These are phyloP conservation scores for Orgyia antiqua DNA, from an alignment of 2,888 invertebrate genomes.

Conservation along the genomic window DNA sequence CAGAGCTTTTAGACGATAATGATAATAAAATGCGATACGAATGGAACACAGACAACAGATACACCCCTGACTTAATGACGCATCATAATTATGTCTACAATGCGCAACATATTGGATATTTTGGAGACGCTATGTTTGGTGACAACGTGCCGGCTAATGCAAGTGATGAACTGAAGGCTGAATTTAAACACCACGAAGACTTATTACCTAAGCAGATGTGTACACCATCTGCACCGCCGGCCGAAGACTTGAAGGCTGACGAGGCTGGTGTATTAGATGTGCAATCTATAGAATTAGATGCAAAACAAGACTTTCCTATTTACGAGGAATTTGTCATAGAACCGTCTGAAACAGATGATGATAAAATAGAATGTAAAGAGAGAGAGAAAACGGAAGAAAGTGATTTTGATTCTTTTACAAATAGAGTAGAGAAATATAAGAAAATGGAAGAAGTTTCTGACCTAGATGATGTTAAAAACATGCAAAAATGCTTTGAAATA, in stretches of 20 bases:
- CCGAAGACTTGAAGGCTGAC: constrained; percentile 55
- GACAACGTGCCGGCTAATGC: constrained; percentile 50
- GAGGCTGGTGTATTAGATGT: constrained; percentile 58
- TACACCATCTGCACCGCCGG: constrained; percentile 51
- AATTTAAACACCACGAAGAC: constrained; percentile 47
- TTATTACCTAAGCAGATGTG: constrained; percentile 39
- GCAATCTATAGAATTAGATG: constrained; percentile 64
- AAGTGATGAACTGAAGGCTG: constrained; percentile 58
- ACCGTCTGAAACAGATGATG: constrained; percentile 60
- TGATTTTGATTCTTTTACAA: constrained; percentile 52
- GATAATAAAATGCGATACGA: constrained; percentile 35
- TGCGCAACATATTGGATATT: constrained; percentile 38
- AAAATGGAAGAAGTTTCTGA: constrained; percentile 39
- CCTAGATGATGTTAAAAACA: constrained; percentile 13
- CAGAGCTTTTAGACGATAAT: constrained; percentile 41
- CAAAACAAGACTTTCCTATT: constrained; percentile 61
- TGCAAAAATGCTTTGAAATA: constrained; percentile 20
- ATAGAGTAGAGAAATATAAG: constrained; percentile 59
- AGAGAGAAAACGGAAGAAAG: constrained; percentile 37
- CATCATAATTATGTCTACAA: constrained; percentile 39
- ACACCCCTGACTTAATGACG: constrained; percentile 1
- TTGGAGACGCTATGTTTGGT: constrained; percentile 42
- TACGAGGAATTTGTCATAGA: constrained; percentile 62
- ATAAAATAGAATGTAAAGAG: constrained; percentile 52
- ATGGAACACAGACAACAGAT: constrained; percentile 37